These are phyloP conservation scores for Nyctereutes procyonoides DNA, from an alignment of 2,113 vertebrate genomes.

Conservation along the genomic window DNA sequence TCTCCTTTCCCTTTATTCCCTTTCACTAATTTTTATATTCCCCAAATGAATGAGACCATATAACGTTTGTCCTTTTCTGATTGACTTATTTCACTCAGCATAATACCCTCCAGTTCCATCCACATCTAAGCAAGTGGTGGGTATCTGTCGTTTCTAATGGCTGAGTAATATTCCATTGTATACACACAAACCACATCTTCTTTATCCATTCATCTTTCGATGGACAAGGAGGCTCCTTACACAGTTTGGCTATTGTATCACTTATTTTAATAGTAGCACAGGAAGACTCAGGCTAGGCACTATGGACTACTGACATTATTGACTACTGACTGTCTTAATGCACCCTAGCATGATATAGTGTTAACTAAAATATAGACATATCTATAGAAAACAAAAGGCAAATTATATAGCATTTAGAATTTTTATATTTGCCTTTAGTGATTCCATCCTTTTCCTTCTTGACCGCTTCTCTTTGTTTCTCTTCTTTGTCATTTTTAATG, in stretches of 20 bases:
- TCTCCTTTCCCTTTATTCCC: too few relatives aligned
- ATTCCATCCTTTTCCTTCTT: conserved; percentile 80
- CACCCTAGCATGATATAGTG: not conserved
- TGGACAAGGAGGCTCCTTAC: too few relatives aligned
- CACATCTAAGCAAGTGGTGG: too few relatives aligned
- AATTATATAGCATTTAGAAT: not conserved
- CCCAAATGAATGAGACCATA: too few relatives aligned
- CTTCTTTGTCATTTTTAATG: conserved; percentile 34
- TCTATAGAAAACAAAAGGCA: not conserved
- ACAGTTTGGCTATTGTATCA: not conserved
- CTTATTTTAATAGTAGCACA: not conserved
- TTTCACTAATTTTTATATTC: too few relatives aligned
- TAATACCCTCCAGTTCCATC: too few relatives aligned
- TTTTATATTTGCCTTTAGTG: conserved; percentile 83
- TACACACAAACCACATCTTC: too few relatives aligned
- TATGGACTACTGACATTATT: not conserved
- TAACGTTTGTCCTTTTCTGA: too few relatives aligned
- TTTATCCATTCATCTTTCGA: too few relatives aligned
- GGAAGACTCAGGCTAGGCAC: not conserved
- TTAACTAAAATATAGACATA: not conserved
- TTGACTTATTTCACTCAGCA: too few relatives aligned
- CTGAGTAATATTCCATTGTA: too few relatives aligned
- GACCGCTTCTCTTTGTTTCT: conserved; percentile 33
- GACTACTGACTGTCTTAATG: not conserved
- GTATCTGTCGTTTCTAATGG: too few relatives aligned